phyloP scores from a whole-genome alignment of 2,888 invertebrate species.

The Drosophila pullipes region DNA sequence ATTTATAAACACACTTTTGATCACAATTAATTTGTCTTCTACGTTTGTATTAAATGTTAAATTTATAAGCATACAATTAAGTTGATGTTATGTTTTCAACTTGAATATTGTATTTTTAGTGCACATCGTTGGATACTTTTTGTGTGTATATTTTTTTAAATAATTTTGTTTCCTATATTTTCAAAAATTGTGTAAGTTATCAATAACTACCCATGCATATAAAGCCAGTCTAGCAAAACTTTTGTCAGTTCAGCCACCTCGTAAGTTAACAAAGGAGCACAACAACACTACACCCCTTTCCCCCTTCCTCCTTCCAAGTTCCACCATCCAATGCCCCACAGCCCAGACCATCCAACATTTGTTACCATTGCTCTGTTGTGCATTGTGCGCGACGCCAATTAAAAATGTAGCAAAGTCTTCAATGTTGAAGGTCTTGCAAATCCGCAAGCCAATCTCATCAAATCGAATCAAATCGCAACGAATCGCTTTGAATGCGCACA shows the following conservation, averaged over 20 bases:
- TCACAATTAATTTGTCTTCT: no score
- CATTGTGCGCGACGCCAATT: constrained; percentile 44
- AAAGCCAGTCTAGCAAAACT: background rate
- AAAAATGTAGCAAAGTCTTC: constrained; percentile 48
- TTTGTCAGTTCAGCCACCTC: constrained; percentile 7
- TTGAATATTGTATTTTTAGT: no score
- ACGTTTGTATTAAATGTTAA: no score
- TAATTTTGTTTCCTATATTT: no score
- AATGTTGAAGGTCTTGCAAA: constrained; percentile 31
- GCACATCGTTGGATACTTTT: no score
- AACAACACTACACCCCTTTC: background rate
- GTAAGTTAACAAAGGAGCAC: background rate
- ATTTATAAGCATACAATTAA: no score
- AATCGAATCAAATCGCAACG: constrained; percentile 57
- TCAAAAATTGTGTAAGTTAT: background rate
- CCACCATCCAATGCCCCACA: background rate
- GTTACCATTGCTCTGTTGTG: background rate
- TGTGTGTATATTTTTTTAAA: no score
- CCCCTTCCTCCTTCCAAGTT: no score
- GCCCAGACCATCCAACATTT: background rate
- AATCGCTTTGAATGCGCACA: constrained; percentile 44
- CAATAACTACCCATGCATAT: background rate
- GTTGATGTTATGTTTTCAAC: no score
- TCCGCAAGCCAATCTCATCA: constrained; percentile 53
- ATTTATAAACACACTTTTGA: background rate